Percentiles rank a stretch among this genome's conserved stretches.
Conservation (phyloP, 2,797 vertebrate species). For the Lithobates pipiens region DNA sequence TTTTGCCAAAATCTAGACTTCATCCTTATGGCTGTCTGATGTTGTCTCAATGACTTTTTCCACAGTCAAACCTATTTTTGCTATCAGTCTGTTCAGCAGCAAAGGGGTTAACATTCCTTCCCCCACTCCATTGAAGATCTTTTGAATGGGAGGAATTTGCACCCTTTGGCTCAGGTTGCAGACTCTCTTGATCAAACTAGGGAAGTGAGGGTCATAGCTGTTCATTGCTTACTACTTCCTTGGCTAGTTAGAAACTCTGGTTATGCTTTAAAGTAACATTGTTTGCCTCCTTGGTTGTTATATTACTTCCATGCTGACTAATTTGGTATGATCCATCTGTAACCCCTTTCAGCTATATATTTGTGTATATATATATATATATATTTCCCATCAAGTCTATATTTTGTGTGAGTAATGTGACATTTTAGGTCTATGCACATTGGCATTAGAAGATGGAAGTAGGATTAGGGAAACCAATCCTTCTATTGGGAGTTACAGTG, state of each 20-base stretch:
- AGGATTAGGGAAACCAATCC: too few species aligned
- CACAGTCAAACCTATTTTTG: slow-evolving; percentile 6
- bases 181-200: slow-evolving; percentile 66
- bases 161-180: slow-evolving; percentile 75
- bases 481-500: too few species aligned
- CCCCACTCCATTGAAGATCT: slow-evolving; percentile 70
- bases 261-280: neutral
- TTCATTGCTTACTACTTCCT: slow-evolving; percentile 71
- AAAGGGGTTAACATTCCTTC: slow-evolving; percentile 65
- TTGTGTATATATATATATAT: neutral
- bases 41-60: neutral
- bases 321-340: neutral
- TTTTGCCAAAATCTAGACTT: neutral
- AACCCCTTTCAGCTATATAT: neutral
- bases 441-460: neutral
- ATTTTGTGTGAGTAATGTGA: neutral
- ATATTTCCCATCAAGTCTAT: neutral
- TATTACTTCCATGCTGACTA: neutral
- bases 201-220: slow-evolving; percentile 72
- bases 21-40: neutral
- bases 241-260: slow-evolving; percentile 63
- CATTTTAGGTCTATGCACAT: neutral
- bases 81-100: slow-evolving; percentile 10
- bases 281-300: neutral
- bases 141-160: slow-evolving; percentile 74